Evolutionary conservation across 2,888 invertebrate species (phyloP), one percentile per base, ranked within the genome.

Genomic region (Agapostemon virescens): DNA sequence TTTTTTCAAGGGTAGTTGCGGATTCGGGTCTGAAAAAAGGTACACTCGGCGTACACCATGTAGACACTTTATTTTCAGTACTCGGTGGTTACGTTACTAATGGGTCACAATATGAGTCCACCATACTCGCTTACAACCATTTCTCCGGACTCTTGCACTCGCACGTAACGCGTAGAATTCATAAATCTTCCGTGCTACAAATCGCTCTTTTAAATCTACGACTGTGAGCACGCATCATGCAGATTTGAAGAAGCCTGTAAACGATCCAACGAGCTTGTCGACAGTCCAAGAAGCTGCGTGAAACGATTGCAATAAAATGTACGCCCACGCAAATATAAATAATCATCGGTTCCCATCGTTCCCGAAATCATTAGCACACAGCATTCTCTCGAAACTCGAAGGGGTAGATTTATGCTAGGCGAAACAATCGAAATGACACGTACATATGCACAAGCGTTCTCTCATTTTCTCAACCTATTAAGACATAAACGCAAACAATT

Each of bases 41-140:
- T n/a, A 75, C 69, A 67, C 20, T 13, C 45, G 33, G 23, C 33
- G 58, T 72, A 79, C 85, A 87, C 85, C 87, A 89, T 83, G 81
- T 87, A 87, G 83, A 88, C 85, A 84, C 83, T 87, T 85, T 86
- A 86, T 86, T 88, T 82, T 82, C 83, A 87, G 85, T 88, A 86
- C 85, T 86, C 86, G 76, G 83, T 84, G 86, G 85, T 87, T 84
- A 85, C 76, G 78, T 85, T 88, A 89, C 85, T 88, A 88, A 89
- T 87, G 86, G 83, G 83, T 88, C 84, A 86, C 82, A 88, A 85
- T 86, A 84, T 66, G 79, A 76, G 77, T 86, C 84, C 82, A 83
- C 69, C 85, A 64, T 82, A 86, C 74, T 30, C 79, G 82, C 70
- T 86, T 84, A 85, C 83, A 88, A 72, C 88, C 85, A 71, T 84